Evolutionary conservation across 35 echinoderm and acorn worm genomes (phyloP).

Genomic region (Holothuria glaberrima): DNA sequence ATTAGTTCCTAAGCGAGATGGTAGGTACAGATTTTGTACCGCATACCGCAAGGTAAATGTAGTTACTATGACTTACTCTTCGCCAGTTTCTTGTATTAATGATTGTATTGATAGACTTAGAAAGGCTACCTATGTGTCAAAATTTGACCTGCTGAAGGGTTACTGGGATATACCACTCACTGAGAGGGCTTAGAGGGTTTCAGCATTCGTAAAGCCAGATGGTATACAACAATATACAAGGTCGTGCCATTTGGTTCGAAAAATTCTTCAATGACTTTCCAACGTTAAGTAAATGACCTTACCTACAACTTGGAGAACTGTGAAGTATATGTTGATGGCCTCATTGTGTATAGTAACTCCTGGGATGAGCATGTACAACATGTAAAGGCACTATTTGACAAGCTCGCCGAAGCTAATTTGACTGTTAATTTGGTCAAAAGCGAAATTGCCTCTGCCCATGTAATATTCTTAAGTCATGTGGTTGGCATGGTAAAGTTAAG

Average conservation of each 20-base stretch:
- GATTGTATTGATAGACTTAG: constrained; percentile 66
- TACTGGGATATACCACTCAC: constrained; percentile 81
- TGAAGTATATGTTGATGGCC: no score
- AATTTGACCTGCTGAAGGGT: no score
- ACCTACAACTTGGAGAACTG: background rate
- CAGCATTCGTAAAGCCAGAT: constrained; percentile 33
- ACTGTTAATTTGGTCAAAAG: no score
- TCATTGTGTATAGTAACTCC: constrained; percentile 58
- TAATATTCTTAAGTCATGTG: constrained; percentile 64
- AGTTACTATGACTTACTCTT: constrained; percentile 60
- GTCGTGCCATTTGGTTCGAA: constrained; percentile 87
- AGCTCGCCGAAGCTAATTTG: constrained; percentile 43
- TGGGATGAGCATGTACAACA: constrained; percentile 56
- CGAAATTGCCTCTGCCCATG: constrained; percentile 56
- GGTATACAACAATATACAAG: constrained; percentile 67
- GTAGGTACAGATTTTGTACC: constrained; percentile 34
- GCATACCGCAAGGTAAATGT: constrained; percentile 65
- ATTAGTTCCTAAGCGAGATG: constrained; percentile 62
- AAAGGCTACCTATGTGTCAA: constrained; percentile 54
- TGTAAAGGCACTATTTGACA: constrained; percentile 35
- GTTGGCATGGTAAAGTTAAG: constrained; percentile 51
- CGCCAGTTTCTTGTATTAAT: constrained; percentile 56
- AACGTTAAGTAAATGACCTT: constrained; percentile 61
- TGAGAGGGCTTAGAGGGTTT: no score
- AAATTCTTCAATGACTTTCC: constrained; percentile 70